Base-by-base conservation (phyloP, 35 echinoderm and acorn worm species). In the Antedon bifida region DNA sequence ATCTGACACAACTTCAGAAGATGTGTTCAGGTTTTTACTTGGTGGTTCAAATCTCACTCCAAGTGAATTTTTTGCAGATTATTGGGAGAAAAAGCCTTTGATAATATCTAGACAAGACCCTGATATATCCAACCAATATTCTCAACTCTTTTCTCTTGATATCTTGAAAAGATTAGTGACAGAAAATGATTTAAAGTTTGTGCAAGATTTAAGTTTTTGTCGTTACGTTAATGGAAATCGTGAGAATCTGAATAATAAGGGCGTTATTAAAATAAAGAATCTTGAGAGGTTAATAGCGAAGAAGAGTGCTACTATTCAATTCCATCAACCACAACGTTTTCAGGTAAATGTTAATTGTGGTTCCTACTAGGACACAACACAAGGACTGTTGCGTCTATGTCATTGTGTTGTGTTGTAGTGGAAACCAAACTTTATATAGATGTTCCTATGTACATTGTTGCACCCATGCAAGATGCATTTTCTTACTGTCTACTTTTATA, bases 281-380 rank as follows among this genome's bases (percentile, higher is more conserved):
- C 21, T 96, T 29, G 87, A 85, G 32, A 85, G 76, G 3, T 42
- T 96, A 32, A 35, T 96, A 11, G 81, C 86, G 21, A 87, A 92
- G 39, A 46, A 83, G 30, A 89, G 81, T 33, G 93, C 86, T 30
- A 92, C 90, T 0, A 55, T 92, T 29, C 89, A 96, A 46, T 92
- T 96, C 56, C 93, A 96, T 83, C 93, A 96, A 29, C 93, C 93
- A 0, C 93, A 96, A 35, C 30, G 93, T 16, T 96, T 96, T 78
- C 90, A 96, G 93, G 93, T 96, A 81, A 26, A 29, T 79, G 51
- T 16, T 31, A 42, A 42, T 14, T 42, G 14, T 42, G 38, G n/a
- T n/a, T n/a, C n/a, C n/a, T n/a, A n/a, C n/a, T n/a, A n/a, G n/a
- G n/a, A n/a, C n/a, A n/a, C n/a, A n/a, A n/a, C n/a, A n/a, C n/a